Conservation (phyloP, 1,140 invertebrate species). For the Drosophila tsacasi region DNA sequence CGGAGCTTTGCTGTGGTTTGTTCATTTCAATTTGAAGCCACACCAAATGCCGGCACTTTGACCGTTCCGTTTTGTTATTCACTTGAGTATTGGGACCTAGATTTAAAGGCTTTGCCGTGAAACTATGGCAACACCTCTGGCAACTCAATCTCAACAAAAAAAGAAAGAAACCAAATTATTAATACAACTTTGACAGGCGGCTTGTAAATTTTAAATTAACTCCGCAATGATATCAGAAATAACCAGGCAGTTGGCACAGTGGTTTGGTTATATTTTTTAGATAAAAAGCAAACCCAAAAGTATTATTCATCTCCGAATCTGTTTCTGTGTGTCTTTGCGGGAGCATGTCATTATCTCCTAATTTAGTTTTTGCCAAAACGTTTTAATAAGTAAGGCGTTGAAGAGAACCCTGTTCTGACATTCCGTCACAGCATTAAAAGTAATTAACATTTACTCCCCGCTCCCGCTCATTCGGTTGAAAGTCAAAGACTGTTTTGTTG, state of each 20-base stretch:
- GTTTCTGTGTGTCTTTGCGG: neutral
- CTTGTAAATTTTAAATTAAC: constrained; percentile 44
- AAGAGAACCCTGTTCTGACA: constrained; percentile 43
- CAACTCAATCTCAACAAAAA: constrained; percentile 10
- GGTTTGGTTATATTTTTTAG: no score
- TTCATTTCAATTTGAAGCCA: constrained; percentile 18
- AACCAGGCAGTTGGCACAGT: no score
- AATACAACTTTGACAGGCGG: constrained; percentile 23
- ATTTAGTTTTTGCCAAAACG: neutral
- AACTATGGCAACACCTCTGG: neutral
- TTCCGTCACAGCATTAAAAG: constrained; percentile 68
- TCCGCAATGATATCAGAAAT: constrained; percentile 11
- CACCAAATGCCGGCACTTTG: constrained; percentile 11
- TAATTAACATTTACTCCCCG: constrained; percentile 63
- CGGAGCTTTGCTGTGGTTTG: constrained; percentile 46
- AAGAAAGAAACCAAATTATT: constrained; percentile 19
- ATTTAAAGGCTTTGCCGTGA: neutral
- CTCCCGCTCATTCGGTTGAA: neutral
- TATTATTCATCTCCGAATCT: neutral
- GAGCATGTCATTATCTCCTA: no score
- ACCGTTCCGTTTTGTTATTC: neutral
- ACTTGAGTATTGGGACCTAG: neutral
- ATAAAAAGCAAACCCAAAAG: neutral
- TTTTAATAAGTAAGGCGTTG: constrained; percentile 3
- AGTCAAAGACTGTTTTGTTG: constrained; percentile 19